A percentile compares a stretch with the other conserved stretches of the same genome.
These are phyloP conservation scores for Epinephelus lanceolatus DNA, from an alignment of 2,113 vertebrate genomes.

Conservation along the genomic window DNA sequence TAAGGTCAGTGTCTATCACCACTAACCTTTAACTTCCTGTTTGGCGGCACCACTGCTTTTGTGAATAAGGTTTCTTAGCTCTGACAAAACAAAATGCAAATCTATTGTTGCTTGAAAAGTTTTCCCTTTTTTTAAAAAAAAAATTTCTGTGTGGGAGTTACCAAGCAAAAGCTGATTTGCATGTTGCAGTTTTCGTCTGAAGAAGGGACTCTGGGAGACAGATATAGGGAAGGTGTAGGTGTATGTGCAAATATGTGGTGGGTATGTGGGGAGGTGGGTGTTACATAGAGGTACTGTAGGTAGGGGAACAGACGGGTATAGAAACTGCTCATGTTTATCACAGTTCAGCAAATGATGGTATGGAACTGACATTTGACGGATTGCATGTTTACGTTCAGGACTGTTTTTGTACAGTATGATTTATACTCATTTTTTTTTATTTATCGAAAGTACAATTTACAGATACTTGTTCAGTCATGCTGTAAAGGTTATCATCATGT, in stretches of 20 bases:
- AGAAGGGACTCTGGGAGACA: not conserved
- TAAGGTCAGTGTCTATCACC: not conserved
- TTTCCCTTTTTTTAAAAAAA: not conserved
- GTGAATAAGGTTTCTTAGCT: not conserved
- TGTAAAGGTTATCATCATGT: not conserved
- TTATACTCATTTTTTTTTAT: not conserved
- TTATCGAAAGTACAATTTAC: not conserved
- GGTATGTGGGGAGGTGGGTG: conserved; percentile 31
- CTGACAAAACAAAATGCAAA: conserved; percentile 15
- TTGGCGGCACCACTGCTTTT: not conserved
- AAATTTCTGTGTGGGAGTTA: conserved; percentile 23
- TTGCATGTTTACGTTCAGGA: not conserved
- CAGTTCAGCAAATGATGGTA: conserved; percentile 11
- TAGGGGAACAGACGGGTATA: not conserved
- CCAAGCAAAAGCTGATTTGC: conserved; percentile 27
- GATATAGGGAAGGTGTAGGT: conserved; percentile 18
- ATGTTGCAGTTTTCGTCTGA: conserved; percentile 39
- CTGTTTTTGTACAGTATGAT: not conserved
- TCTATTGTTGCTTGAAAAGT: not conserved
- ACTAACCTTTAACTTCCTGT: conserved; percentile 17
- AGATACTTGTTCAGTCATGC: not conserved
- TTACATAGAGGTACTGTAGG: conserved; percentile 2
- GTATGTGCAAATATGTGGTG: conserved; percentile 39
- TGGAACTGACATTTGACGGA: conserved; percentile 1
- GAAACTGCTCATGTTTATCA: conserved; percentile 19